Evolutionary conservation across 2,888 invertebrate genomes (phyloP).

Genomic region (Tortricodes alternella): DNA sequence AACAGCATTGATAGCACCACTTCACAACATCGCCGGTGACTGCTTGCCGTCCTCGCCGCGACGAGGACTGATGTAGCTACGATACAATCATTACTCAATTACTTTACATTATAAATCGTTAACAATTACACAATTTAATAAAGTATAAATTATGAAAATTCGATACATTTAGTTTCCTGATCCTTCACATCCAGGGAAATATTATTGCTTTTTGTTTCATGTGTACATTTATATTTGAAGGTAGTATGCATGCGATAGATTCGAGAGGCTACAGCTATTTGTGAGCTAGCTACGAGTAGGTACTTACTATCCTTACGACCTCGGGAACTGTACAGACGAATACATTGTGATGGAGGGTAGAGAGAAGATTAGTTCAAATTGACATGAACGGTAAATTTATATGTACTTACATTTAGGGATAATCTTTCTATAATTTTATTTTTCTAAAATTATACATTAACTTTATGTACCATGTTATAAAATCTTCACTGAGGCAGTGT

Average conservation of each 20-base stretch:
- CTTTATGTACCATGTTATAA: slow-evolving; percentile 13
- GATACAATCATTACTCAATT: slow-evolving; percentile 25
- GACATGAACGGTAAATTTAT: slow-evolving; percentile 21
- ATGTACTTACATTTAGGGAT: slow-evolving; percentile 19
- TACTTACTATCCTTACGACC: background rate
- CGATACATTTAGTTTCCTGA: slow-evolving; percentile 19
- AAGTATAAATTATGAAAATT: slow-evolving; percentile 40
- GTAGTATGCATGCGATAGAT: slow-evolving; percentile 21
- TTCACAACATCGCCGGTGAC: slow-evolving; percentile 59
- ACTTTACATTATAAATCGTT: slow-evolving; percentile 35
- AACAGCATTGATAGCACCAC: slow-evolving; percentile 76
- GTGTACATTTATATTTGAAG: slow-evolving; percentile 10
- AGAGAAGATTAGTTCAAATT: slow-evolving; percentile 4
- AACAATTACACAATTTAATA: slow-evolving; percentile 43
- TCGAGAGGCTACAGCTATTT: slow-evolving; percentile 17
- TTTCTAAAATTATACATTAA: slow-evolving; percentile 16
- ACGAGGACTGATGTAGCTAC: slow-evolving; percentile 3
- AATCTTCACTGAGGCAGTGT: slow-evolving; percentile 24
- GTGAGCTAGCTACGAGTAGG: slow-evolving; percentile 5
- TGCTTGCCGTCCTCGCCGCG: slow-evolving; percentile 41
- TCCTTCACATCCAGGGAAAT: slow-evolving; percentile 45
- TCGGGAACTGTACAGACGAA: slow-evolving; percentile 4
- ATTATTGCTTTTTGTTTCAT: slow-evolving; percentile 55
- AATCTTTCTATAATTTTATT: slow-evolving; percentile 22
- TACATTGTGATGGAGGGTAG: slow-evolving; percentile 29